Base-by-base conservation (phyloP, 2,797 vertebrate species). In the Anguilla anguilla region DNA sequence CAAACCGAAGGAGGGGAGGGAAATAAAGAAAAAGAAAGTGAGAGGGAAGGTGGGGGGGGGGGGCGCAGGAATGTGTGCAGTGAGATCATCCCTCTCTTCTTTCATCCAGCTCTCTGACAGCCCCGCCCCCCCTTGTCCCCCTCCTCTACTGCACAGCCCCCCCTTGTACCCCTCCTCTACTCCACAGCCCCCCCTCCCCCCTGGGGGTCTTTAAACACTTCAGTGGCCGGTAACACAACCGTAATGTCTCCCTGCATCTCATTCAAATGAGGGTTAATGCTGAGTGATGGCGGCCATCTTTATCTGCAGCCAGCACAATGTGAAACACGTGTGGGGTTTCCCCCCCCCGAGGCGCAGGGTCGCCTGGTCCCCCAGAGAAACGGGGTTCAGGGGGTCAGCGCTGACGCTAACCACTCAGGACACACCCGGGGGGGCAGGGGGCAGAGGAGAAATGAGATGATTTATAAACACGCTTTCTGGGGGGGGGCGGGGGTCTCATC, bases 191-290 rank as follows among this genome's bases (percentile, higher is more conserved):
- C 22, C 43, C 10, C 17, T 15, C 6, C 39, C 67, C 91, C 92
- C 94, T 91, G 89, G 92, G 94, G 95, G 92, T 92, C 94, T 93
- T 93, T 95, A 93, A 95, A 96, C 93, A 95, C 93, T 94, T 95
- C 94, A 96, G 93, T 94, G 92, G 93, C 92, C 93, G 94, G 94
- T 94, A 95, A 96, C 94, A 93, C 94, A 95, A 94, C 95, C 94
- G 96, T 95, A 94, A 95, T 94, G 95, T 95, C 95, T 94, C 93
- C 94, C 93, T 93, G 93, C 89, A 94, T 95, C 95, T 95, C 93
- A 95, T 94, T 96, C 94, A 95, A 95, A 94, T 92, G 92, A 92
- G 95, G 95, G 90, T 94, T 96, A 95, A 95, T 94, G 94, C 91
- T 92, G 93, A 96, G 92, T 93, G 95, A 95, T 93, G 94, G 93